These are phyloP conservation scores for Eupleurogrammus muticus DNA, from an alignment of 2,797 vertebrate species.

Conservation along the genomic window DNA sequence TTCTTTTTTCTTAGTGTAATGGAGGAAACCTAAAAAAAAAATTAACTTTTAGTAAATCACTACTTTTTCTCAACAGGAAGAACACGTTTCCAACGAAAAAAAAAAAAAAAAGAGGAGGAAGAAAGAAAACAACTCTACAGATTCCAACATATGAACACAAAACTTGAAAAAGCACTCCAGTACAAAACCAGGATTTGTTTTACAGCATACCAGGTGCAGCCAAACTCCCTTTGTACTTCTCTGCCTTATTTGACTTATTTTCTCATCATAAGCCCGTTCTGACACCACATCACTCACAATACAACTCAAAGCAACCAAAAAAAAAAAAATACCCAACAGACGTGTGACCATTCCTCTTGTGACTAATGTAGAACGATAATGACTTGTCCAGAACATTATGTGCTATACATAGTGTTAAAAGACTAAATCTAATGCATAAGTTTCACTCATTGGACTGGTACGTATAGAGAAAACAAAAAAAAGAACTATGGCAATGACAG, in stretches of 20 bases:
- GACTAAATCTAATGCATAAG: constrained; percentile 75
- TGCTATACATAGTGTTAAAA: constrained; percentile 74
- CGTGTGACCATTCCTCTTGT: constrained; percentile 51
- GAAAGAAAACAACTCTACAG: constrained; percentile 70
- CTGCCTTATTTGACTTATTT: constrained; percentile 41
- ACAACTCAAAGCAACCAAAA: constrained; percentile 60
- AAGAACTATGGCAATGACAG: constrained; percentile 74
- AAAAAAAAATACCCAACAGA: constrained; percentile 55
- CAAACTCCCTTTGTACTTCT: constrained; percentile 41
- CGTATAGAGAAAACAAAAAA: constrained; percentile 52
- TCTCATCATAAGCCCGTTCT: constrained; percentile 73
- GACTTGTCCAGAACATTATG: constrained; percentile 65
- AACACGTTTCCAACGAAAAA: constrained; percentile 69
- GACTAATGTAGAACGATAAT: constrained; percentile 55
- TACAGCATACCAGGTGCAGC: constrained; percentile 63
- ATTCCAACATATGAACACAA: constrained; percentile 78
- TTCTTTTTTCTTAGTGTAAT: constrained; percentile 78
- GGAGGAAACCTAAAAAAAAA: constrained; percentile 68
- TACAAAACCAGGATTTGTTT: constrained; percentile 80
- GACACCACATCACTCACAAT: constrained; percentile 70
- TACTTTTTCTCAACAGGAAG: constrained; percentile 80
- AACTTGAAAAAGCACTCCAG: constrained; percentile 79
- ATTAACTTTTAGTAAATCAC: constrained; percentile 70
- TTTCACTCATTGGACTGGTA: constrained; percentile 72
- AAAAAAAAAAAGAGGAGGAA: constrained; percentile 55